Evolutionary conservation across 2,797 vertebrate species (phyloP).

Genomic region (Borostomias antarcticus): DNA sequence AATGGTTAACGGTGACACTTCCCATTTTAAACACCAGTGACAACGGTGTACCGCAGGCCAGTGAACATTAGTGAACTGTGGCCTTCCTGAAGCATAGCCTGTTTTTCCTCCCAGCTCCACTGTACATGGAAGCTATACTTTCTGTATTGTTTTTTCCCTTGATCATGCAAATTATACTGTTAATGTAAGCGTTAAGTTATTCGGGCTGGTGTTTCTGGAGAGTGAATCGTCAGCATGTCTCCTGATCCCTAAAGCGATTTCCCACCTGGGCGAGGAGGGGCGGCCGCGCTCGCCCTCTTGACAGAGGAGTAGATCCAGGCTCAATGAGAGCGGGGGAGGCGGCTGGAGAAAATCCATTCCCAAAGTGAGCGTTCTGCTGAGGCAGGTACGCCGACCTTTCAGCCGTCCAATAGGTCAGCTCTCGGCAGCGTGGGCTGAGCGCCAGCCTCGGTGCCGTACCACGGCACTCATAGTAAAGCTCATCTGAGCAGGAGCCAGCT

Average conservation of each 20-base stretch:
- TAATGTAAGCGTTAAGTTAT: slow-evolving; percentile 69
- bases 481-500: slow-evolving; percentile 67
- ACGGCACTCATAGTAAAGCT: slow-evolving; percentile 66
- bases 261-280: slow-evolving; percentile 55
- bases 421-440: slow-evolving; percentile 62
- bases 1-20: not conserved
- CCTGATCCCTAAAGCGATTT: slow-evolving; percentile 70
- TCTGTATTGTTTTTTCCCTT: slow-evolving; percentile 39
- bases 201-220: slow-evolving; percentile 60
- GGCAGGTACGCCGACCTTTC: slow-evolving; percentile 78
- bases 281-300: slow-evolving; percentile 57
- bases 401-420: slow-evolving; percentile 75
- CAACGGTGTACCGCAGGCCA: not conserved
- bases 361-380: slow-evolving; percentile 75
- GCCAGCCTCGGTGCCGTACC: slow-evolving; percentile 54
- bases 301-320: slow-evolving; percentile 64
- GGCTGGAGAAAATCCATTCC: slow-evolving; percentile 76
- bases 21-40: slow-evolving; percentile 27
- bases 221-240: slow-evolving; percentile 73
- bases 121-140: slow-evolving; percentile 26
- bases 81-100: not conserved
- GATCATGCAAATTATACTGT: slow-evolving; percentile 57
- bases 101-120: slow-evolving; percentile 15
- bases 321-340: slow-evolving; percentile 68
- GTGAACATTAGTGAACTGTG: too few species aligned